phyloP scores from a whole-genome alignment of 2,888 invertebrate species.

The Augochlorella aurata region DNA sequence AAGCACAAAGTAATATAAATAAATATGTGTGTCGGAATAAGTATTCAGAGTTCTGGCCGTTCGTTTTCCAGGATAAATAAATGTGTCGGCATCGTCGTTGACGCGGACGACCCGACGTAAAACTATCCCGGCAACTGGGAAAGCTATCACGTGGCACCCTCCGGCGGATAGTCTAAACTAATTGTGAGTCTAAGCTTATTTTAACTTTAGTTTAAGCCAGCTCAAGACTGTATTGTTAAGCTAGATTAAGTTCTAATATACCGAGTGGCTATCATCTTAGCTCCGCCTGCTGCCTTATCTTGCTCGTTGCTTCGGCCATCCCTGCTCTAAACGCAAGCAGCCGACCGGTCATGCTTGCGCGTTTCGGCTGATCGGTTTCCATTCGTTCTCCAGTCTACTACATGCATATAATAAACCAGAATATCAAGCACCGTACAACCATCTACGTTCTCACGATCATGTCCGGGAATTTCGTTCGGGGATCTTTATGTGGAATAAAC shows the following conservation, averaged over 20 bases:
- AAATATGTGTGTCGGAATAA: no score
- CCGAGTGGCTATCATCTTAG: slow-evolving; percentile 6
- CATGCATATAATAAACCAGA: no score
- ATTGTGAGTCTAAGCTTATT: slow-evolving; percentile 21
- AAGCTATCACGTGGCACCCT: neutral
- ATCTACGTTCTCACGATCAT: no score
- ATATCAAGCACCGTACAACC: no score
- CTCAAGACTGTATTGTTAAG: slow-evolving; percentile 6
- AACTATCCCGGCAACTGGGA: neutral
- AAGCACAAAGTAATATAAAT: no score
- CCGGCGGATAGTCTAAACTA: neutral
- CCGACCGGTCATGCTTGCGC: neutral
- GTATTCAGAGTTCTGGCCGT: no score
- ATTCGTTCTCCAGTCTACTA: neutral
- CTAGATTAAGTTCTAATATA: slow-evolving; percentile 11
- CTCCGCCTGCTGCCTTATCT: neutral
- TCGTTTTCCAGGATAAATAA: no score
- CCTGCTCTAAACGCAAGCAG: neutral
- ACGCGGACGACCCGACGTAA: neutral
- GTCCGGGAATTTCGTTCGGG: no score
- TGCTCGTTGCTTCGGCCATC: neutral
- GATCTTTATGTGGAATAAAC: no score
- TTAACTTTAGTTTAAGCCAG: neutral
- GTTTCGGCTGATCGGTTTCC: neutral
- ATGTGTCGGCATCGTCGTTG: neutral